Percentiles rank a stretch among this genome's conserved stretches.
These are phyloP conservation scores for Epizoanthus ramosus DNA, from an alignment of 92 coral and sea anemone species.

Conservation along the genomic window DNA sequence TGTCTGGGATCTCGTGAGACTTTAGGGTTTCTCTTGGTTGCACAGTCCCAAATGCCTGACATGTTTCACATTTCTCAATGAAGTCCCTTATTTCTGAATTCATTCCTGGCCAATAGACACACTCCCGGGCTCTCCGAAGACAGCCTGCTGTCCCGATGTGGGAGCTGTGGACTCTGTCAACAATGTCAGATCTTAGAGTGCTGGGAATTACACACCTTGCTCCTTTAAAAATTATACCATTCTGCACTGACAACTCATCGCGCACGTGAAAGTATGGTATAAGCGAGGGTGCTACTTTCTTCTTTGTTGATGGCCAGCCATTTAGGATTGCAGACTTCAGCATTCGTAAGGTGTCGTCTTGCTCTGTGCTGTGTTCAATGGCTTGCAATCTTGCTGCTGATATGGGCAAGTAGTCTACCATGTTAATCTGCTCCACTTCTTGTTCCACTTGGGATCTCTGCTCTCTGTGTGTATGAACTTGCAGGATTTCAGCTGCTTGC, in stretches of 20 bases:
- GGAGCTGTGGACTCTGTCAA: slow-evolving; percentile 9
- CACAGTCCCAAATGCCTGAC: slow-evolving; percentile 28
- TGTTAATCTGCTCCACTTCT: slow-evolving; percentile 9
- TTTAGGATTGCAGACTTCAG: slow-evolving; percentile 21
- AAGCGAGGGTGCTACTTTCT: slow-evolving; percentile 13
- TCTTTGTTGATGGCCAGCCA: slow-evolving; percentile 38
- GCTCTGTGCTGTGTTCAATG: slow-evolving; percentile 30
- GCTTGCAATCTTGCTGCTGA: slow-evolving; percentile 20
- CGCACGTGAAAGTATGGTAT: slow-evolving; percentile 23
- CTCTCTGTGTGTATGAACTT: too few relatives aligned
- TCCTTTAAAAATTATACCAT: slow-evolving; percentile 37
- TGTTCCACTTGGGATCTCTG: slow-evolving; percentile 6
- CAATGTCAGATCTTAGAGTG: neutral
- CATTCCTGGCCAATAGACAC: slow-evolving; percentile 43
- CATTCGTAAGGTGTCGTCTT: neutral
- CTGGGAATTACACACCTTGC: slow-evolving; percentile 18
- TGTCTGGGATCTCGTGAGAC: slow-evolving; percentile 40
- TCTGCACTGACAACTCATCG: slow-evolving; percentile 31
- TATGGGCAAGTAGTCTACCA: slow-evolving; percentile 22
- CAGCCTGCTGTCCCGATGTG: slow-evolving; percentile 44
- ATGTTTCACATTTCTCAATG: slow-evolving; percentile 25
- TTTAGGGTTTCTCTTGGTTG: slow-evolving; percentile 17
- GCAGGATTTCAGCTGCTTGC: neutral
- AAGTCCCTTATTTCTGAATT: slow-evolving; percentile 16
- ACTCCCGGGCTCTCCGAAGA: slow-evolving; percentile 37